A percentile compares a stretch with the other conserved stretches of the same genome.
phyloP scores from a whole-genome alignment of 2,113 vertebrate species.

The Oplegnathus fasciatus region DNA sequence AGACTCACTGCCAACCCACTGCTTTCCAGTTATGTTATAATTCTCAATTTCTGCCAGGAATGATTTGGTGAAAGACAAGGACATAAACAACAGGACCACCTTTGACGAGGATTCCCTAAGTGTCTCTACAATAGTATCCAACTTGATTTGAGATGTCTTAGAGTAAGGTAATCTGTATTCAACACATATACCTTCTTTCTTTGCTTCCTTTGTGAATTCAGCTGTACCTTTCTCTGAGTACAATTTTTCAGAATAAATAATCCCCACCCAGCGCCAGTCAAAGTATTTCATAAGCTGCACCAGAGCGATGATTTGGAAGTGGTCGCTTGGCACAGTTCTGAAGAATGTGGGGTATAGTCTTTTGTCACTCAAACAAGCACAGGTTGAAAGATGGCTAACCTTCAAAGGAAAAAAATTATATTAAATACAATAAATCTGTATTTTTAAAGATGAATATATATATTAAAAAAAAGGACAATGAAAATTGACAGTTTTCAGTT shows the following conservation, averaged over 20 bases:
- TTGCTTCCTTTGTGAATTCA: slow-evolving; percentile 54
- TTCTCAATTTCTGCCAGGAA: slow-evolving; percentile 49
- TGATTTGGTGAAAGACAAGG: slow-evolving; percentile 3
- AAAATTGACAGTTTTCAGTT: no score
- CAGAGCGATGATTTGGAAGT: slow-evolving; percentile 64
- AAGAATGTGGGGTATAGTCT: slow-evolving; percentile 74
- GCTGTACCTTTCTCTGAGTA: slow-evolving; percentile 57
- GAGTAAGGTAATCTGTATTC: slow-evolving; percentile 54
- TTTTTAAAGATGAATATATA: no score
- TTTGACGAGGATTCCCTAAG: slow-evolving; percentile 69
- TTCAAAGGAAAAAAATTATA: slow-evolving; percentile 52
- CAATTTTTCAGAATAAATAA: slow-evolving; percentile 33
- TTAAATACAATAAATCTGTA: no score
- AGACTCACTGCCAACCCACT: slow-evolving; percentile 72
- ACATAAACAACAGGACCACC: slow-evolving; percentile 72
- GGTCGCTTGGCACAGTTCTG: slow-evolving; percentile 77
- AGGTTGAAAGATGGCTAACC: slow-evolving; percentile 78
- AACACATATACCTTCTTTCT: slow-evolving; percentile 69
- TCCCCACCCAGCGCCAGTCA: slow-evolving; percentile 79
- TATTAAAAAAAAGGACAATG: no score
- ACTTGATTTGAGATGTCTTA: neutral
- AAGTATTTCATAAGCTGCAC: slow-evolving; percentile 75
- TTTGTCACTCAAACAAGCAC: slow-evolving; percentile 77
- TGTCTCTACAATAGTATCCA: neutral
- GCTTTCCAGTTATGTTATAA: slow-evolving; percentile 72